A percentile compares a stretch with the other conserved stretches of the same genome.
These are phyloP conservation scores for Rhopalosiphum nymphaeae DNA, from an alignment of 2,888 invertebrate genomes.

Conservation along the genomic window DNA sequence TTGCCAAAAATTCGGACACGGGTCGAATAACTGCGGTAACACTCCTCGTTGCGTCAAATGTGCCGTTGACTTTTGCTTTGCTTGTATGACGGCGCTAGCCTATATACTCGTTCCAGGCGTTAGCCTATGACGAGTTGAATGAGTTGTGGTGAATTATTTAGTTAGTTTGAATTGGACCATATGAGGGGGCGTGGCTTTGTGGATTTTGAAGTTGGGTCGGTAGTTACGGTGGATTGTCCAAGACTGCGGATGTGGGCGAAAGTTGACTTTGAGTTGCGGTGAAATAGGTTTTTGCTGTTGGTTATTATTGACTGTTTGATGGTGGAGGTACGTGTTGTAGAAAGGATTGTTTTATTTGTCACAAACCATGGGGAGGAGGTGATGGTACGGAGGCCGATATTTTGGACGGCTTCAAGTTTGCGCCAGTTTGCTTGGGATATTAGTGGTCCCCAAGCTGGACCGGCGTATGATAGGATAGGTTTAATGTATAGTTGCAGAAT, in stretches of 20 bases:
- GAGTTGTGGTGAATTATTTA: not conserved
- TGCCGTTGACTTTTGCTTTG: not conserved
- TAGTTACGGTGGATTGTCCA: too few relatives aligned
- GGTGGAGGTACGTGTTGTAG: too few relatives aligned
- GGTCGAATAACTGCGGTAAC: not conserved
- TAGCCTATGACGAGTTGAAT: too few relatives aligned
- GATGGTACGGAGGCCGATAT: too few relatives aligned
- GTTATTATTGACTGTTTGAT: too few relatives aligned
- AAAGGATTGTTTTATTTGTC: too few relatives aligned
- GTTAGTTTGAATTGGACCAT: not conserved
- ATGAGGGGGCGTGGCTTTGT: not conserved
- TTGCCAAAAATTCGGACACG: not conserved
- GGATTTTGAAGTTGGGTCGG: not conserved
- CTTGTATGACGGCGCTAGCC: too few relatives aligned
- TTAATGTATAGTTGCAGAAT: not conserved
- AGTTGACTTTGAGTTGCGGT: not conserved
- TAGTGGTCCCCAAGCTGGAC: not conserved
- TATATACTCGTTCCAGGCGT: too few relatives aligned
- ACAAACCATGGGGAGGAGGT: too few relatives aligned
- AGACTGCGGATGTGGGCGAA: not conserved
- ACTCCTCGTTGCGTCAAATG: not conserved
- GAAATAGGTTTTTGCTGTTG: too few relatives aligned
- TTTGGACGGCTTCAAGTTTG: not conserved
- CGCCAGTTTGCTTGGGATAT: not conserved
- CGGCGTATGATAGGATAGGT: slow-evolving; percentile 8